Percentiles rank a stretch among this genome's conserved stretches.
Evolutionary conservation across 1,140 invertebrate genomes (phyloP).

Genomic region (Rhyacophila brunnea): DNA sequence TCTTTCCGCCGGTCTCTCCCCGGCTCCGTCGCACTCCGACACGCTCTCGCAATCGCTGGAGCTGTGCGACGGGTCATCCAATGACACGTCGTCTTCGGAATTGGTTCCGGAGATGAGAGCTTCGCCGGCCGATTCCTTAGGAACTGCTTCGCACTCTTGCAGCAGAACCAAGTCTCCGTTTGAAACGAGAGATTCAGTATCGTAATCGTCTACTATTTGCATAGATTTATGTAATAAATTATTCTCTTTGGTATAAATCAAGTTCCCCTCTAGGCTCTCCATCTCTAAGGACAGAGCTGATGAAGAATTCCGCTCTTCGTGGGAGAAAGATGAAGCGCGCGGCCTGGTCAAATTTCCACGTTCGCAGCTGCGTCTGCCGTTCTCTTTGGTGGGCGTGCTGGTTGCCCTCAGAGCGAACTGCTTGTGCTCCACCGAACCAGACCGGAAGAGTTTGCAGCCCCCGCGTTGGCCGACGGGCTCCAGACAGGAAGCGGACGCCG

Average conservation of each 20-base stretch:
- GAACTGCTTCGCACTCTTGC: constrained; percentile 51
- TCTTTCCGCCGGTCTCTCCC: constrained; percentile 27
- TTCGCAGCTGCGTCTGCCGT: constrained; percentile 1
- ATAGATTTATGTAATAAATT: constrained; percentile 8
- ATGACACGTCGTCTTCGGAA: constrained; percentile 56
- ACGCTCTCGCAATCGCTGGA: constrained; percentile 30
- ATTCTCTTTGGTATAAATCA: neutral
- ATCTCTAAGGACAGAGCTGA: constrained; percentile 7
- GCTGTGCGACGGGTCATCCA: constrained; percentile 36
- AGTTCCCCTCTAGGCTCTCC: no score
- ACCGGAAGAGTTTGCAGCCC: constrained; percentile 24
- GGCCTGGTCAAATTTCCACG: constrained; percentile 1
- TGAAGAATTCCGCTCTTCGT: constrained; percentile 4
- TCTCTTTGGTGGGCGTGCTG: constrained; percentile 28
- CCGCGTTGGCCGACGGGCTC: constrained; percentile 17
- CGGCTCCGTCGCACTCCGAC: constrained; percentile 29
- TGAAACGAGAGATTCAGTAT: constrained; percentile 10
- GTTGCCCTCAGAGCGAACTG: constrained; percentile 5
- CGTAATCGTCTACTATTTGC: constrained; percentile 1
- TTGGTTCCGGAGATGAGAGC: constrained; percentile 58
- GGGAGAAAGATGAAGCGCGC: constrained; percentile 16
- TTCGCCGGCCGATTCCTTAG: constrained; percentile 66
- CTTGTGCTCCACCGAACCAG: constrained; percentile 29
- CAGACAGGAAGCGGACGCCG: constrained; percentile 55
- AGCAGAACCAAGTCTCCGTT: constrained; percentile 31